A percentile compares a stretch with the other conserved stretches of the same genome.
These are phyloP conservation scores for Platyscapa corneri DNA, from an alignment of 1,140 invertebrate species.

Conservation along the genomic window DNA sequence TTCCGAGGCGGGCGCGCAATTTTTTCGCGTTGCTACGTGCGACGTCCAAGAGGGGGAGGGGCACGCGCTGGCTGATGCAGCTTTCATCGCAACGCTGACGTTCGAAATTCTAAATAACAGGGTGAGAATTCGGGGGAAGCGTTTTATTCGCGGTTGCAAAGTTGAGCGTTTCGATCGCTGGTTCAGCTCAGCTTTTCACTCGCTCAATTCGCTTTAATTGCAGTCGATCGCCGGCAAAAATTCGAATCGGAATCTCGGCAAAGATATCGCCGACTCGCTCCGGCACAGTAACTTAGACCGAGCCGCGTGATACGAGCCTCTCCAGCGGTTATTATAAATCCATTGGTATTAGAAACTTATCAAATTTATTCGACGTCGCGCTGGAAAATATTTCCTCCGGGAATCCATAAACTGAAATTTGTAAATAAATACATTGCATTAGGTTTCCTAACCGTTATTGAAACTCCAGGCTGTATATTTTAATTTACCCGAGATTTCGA, in stretches of 20 bases:
- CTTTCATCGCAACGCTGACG: too few species aligned
- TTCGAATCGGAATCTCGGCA: not conserved
- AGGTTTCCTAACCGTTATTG: not conserved
- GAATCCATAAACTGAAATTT: slow-evolving; percentile 15
- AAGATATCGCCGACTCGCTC: not conserved
- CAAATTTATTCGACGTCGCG: slow-evolving; percentile 42
- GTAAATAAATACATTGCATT: slow-evolving; percentile 34
- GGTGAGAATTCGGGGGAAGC: too few species aligned
- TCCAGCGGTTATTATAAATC: slow-evolving; percentile 36
- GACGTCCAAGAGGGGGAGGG: too few species aligned
- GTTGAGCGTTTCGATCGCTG: too few species aligned
- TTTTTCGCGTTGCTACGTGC: too few species aligned
- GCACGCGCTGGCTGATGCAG: too few species aligned
- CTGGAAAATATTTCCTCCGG: not conserved
- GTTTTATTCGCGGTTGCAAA: too few species aligned
- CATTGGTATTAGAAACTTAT: slow-evolving; percentile 32
- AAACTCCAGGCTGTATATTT: slow-evolving; percentile 9
- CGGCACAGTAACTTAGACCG: not conserved
- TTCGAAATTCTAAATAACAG: too few species aligned
- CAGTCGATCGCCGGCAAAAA: not conserved
- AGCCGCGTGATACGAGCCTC: slow-evolving; percentile 14
- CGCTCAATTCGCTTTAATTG: not conserved
- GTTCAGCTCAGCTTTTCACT: not conserved
- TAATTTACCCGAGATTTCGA: slow-evolving; percentile 33
- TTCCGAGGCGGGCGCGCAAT: too few species aligned